phyloP scores from a whole-genome alignment of 92 coral and sea anemone genomes.

The Montipora capitata region DNA sequence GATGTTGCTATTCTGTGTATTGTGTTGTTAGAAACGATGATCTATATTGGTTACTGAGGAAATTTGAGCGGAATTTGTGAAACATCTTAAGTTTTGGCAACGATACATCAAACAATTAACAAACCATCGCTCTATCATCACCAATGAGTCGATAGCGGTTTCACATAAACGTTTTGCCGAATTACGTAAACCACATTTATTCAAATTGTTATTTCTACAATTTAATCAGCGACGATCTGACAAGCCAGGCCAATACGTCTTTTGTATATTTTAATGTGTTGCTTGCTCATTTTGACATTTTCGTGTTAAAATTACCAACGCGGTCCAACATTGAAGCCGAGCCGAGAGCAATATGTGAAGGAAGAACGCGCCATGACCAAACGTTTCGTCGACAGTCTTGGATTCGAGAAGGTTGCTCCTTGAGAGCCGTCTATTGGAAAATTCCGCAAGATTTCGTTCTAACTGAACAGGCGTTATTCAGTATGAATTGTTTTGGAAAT shows the following conservation, averaged over 20 bases:
- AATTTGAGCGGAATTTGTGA: not conserved
- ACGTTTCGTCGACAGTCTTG: not conserved
- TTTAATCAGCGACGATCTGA: constrained; percentile 2
- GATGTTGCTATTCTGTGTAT: not conserved
- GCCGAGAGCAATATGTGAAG: constrained; percentile 22
- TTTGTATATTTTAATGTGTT: not conserved
- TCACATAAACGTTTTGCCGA: not conserved
- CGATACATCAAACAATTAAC: constrained; percentile 15
- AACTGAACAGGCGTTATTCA: not conserved
- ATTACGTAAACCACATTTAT: constrained; percentile 10
- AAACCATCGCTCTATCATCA: constrained; percentile 11
- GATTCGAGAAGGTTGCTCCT: not conserved
- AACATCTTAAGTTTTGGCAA: constrained; percentile 26
- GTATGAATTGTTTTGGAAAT: constrained; percentile 31
- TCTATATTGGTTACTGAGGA: constrained; percentile 9
- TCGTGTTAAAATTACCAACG: not conserved
- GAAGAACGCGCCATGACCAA: not conserved
- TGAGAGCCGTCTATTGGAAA: not conserved
- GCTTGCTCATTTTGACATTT: constrained; percentile 8
- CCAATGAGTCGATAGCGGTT: not conserved
- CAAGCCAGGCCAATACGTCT: constrained; percentile 30
- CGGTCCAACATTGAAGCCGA: constrained; percentile 37
- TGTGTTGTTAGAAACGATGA: not conserved
- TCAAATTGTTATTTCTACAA: constrained; percentile 7
- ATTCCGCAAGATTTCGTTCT: not conserved